Evolutionary conservation across 2,797 vertebrate genomes (phyloP), one percentile per base, ranked within the genome.

Genomic region (Rhodeus uyekii): DNA sequence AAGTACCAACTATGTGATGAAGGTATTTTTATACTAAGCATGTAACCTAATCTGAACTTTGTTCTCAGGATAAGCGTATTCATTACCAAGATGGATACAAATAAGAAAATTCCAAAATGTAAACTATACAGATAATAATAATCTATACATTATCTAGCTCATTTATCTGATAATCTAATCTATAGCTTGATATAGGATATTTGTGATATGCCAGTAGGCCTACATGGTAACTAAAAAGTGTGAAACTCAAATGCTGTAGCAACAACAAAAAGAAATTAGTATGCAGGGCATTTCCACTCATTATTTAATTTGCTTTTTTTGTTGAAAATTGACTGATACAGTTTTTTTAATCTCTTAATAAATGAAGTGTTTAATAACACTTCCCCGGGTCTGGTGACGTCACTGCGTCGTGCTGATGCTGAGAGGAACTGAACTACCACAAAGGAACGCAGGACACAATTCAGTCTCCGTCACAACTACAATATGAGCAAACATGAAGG

Each of bases 401-500:
- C 80, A 68, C 38, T 3, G 12, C 34, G 60, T 8, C 13, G 12
- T 55, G 24, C 3, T 61, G 71, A 67, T 81, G 46, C 71, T n/a
- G 24, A 65, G n/a, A 50, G 58, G 16, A 19, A 64, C 2, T 18
- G 0, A 16, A 19, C 48, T 24, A 18, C 9, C 10, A 9, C 18
- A 63, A 58, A 38, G 9, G 36, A 10, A 63, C 42, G 36, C 13
- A 24, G 42, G 13, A 58, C 46, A 12, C 34, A 24, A 32, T 50
- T 29, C 32, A 12, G 60, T 18, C 5, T 50, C 34, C 12, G 19
- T 2, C 61, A 14, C 9, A 58, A 27, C 5, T 39, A 19, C 32
- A 82, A 46, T 32, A 84, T 82, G 74, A 78, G 50, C 19, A 91
- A 92, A 50, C 88, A 91, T 0, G 89, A 92, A 19, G 39, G 69